Conservation (phyloP, 1,140 invertebrate species). For the Leptinotarsa defecta region DNA sequence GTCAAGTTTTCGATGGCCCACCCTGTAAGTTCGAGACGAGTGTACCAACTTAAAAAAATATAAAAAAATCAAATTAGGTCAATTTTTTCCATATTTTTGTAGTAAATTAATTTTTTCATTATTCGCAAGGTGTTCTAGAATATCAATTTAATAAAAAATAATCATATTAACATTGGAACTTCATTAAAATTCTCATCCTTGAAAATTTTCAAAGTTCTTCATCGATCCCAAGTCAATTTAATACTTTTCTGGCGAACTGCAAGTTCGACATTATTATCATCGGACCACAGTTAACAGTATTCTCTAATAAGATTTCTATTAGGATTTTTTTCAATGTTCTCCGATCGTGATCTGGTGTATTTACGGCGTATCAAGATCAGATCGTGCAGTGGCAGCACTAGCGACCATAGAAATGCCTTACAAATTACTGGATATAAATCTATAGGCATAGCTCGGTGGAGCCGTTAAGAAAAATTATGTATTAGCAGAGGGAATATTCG, state of each 20-base stretch:
- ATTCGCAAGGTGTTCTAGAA: no score
- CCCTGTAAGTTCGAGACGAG: no score
- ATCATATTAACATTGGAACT: no score
- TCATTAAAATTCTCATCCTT: no score
- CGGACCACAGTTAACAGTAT: not conserved
- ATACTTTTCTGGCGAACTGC: not conserved
- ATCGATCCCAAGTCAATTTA: no score
- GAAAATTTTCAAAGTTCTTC: no score
- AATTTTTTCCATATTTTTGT: no score
- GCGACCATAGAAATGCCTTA: not conserved
- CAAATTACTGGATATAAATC: constrained; percentile 8
- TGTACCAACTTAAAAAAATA: no score
- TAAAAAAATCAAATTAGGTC: no score
- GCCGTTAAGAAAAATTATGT: constrained; percentile 3
- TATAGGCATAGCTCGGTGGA: not conserved
- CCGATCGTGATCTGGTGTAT: not conserved
- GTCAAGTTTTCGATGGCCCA: no score
- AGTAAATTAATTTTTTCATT: no score
- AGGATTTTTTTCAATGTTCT: not conserved
- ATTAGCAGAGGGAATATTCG: not conserved
- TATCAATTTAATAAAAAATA: no score
- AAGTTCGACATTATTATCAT: not conserved
- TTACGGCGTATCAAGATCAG: constrained; percentile 2
- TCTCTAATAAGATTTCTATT: constrained; percentile 3
- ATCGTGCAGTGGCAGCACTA: not conserved